Percentiles rank a stretch among this genome's conserved stretches.
These are phyloP conservation scores for Drosophila pullipes DNA, from an alignment of 2,888 invertebrate genomes.

Conservation along the genomic window DNA sequence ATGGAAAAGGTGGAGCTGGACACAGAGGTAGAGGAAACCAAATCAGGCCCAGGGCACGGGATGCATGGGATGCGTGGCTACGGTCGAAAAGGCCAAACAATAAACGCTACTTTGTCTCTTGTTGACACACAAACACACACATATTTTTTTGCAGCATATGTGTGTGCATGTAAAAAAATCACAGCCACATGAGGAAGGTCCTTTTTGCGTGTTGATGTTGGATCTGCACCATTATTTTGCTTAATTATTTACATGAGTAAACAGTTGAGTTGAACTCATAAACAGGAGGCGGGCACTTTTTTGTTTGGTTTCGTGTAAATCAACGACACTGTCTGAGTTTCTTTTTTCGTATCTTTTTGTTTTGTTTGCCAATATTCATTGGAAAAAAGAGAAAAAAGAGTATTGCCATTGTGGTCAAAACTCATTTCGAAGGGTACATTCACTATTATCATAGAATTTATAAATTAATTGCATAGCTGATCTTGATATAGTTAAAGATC, in stretches of 20 bases:
- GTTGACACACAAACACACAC: slow-evolving; percentile 47
- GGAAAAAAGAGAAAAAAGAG: not conserved
- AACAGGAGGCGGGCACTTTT: slow-evolving; percentile 7
- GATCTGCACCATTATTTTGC: slow-evolving; percentile 76
- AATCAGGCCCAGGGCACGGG: slow-evolving; percentile 23
- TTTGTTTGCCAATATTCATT: not conserved
- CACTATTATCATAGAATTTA: not conserved
- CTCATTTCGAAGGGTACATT: not conserved
- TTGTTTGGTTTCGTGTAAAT: slow-evolving; percentile 51
- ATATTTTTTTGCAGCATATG: slow-evolving; percentile 20
- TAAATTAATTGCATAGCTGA: not conserved
- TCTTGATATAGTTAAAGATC: not conserved
- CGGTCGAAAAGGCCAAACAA: slow-evolving; percentile 62
- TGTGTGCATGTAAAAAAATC: slow-evolving; percentile 53
- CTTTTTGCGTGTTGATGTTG: slow-evolving; percentile 49
- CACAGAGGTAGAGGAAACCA: slow-evolving; percentile 5
- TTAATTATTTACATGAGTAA: slow-evolving; percentile 79
- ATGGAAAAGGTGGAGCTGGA: slow-evolving; percentile 1
- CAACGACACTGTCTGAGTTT: slow-evolving; percentile 18
- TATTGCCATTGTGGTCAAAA: not conserved
- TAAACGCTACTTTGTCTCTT: slow-evolving; percentile 71
- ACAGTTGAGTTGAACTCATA: slow-evolving; percentile 60
- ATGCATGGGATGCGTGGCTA: slow-evolving; percentile 43
- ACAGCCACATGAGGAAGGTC: slow-evolving; percentile 63
- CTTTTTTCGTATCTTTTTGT: slow-evolving; percentile 4